phyloP scores from a whole-genome alignment of 2,797 vertebrate species.

The Phylloscopus collybita region DNA sequence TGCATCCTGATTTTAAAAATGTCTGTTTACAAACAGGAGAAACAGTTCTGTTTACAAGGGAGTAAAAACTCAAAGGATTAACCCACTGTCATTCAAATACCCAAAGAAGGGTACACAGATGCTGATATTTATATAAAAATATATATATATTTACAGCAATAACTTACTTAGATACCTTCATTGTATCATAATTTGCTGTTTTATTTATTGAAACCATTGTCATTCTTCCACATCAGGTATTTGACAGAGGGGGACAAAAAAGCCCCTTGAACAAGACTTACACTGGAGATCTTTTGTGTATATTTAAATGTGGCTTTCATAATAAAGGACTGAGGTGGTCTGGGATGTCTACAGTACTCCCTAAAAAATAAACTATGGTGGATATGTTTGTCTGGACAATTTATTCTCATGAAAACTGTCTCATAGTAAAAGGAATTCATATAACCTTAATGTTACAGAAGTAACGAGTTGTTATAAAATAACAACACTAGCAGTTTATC shows the following conservation, averaged over 20 bases:
- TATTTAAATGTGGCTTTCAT: neutral
- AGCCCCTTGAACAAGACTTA: neutral
- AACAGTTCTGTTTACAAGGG: conserved; percentile 2
- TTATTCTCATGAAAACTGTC: neutral
- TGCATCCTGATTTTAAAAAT: neutral
- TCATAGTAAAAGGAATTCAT: neutral
- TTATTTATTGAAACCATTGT: conserved; percentile 73
- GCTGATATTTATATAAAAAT: neutral
- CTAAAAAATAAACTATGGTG: neutral
- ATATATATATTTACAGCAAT: neutral
- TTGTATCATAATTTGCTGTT: neutral
- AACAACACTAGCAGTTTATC: neutral
- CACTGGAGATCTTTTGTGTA: neutral
- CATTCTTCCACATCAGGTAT: conserved; percentile 5
- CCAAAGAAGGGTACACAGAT: conserved; percentile 3
- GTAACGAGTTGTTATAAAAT: neutral
- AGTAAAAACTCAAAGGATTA: neutral
- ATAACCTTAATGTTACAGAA: neutral
- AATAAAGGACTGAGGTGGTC: neutral
- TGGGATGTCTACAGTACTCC: neutral
- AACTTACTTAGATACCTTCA: neutral
- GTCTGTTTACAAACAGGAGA: conserved; percentile 20
- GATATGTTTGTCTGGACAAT: neutral
- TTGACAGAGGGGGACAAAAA: neutral
- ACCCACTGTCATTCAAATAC: neutral